A percentile compares a stretch with the other conserved stretches of the same genome.
These are phyloP conservation scores for Phalacrocorax carbo DNA, from an alignment of 2,113 vertebrate species.

Conservation along the genomic window DNA sequence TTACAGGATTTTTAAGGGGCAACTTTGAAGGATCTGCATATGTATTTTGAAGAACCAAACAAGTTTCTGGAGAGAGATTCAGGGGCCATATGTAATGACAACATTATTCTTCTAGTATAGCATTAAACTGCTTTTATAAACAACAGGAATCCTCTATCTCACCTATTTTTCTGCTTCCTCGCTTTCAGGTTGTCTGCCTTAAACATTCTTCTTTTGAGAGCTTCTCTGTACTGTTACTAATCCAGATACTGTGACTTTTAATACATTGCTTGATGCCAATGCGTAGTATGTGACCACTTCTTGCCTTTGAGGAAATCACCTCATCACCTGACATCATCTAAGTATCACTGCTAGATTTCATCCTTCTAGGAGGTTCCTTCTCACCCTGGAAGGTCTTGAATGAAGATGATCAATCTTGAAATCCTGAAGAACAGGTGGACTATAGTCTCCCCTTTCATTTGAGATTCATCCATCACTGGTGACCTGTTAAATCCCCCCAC, in stretches of 20 bases:
- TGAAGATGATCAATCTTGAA: neutral
- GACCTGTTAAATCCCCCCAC: neutral
- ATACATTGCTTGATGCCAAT: fast-evolving
- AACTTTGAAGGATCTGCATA: neutral
- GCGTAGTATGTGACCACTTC: neutral
- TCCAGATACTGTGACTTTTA: neutral
- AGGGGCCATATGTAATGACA: neutral
- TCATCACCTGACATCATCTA: neutral
- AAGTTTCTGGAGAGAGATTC: neutral
- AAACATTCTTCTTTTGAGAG: neutral
- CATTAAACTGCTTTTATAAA: neutral
- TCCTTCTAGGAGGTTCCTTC: neutral
- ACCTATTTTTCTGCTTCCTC: neutral
- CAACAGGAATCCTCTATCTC: neutral
- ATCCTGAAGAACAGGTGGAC: neutral
- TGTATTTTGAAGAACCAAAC: neutral
- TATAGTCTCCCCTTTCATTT: neutral
- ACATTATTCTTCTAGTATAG: neutral
- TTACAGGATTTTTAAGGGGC: neutral
- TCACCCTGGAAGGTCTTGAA: neutral
- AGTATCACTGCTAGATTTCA: neutral
- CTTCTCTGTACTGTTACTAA: neutral
- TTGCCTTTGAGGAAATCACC: neutral
- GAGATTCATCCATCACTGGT: neutral
- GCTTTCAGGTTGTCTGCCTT: neutral